A percentile compares a stretch with the other conserved stretches of the same genome.
These are phyloP conservation scores for Grammomys dolichurus DNA, from an alignment of 2,113 vertebrate genomes.

Conservation along the genomic window DNA sequence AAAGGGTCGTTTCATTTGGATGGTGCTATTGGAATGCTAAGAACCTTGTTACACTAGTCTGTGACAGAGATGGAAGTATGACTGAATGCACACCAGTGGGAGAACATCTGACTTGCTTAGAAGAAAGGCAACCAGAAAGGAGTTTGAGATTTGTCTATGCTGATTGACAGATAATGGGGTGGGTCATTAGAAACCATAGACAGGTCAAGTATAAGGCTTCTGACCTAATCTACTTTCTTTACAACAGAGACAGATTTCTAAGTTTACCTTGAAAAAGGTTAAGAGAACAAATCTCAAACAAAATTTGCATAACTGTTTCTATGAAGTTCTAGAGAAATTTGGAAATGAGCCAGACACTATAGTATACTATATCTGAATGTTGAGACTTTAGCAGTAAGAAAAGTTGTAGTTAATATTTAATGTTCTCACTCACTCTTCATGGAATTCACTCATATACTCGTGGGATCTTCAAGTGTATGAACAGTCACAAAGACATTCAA, in stretches of 20 bases:
- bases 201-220: conserved; percentile 4
- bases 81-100: neutral
- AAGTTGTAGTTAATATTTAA: conserved; percentile 34
- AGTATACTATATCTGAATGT: neutral
- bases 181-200: neutral
- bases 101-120: neutral
- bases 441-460: neutral
- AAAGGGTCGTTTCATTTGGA: neutral
- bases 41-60: neutral
- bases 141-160: neutral
- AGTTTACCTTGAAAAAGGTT: conserved; percentile 40
- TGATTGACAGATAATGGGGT: neutral
- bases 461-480: conserved; percentile 4
- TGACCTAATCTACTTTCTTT: neutral
- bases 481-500: conserved; percentile 49
- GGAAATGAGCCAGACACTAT: neutral
- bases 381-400: conserved; percentile 17
- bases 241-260: neutral
- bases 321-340: conserved; percentile 1
- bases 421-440: neutral
- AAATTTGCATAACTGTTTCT: conserved; percentile 30
- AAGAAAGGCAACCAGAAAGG: neutral
- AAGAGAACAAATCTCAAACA: conserved; percentile 15
- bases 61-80: neutral
- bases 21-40: neutral